Conservation (phyloP, 2,797 vertebrate species). For the Sardinella longiceps region DNA sequence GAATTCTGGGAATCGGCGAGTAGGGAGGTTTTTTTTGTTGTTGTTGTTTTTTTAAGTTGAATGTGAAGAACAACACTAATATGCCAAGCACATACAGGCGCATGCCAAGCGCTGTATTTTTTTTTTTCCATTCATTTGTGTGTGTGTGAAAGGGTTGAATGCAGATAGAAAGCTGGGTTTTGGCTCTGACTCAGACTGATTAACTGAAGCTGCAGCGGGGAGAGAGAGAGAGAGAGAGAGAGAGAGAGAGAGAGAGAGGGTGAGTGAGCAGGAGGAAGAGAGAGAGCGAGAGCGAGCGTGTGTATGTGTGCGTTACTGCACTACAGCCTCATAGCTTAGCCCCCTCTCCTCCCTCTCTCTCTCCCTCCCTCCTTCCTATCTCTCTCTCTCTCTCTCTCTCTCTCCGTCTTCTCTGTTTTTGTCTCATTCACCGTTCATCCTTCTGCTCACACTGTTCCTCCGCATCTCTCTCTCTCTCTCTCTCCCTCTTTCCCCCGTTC, state of each 20-base stretch:
- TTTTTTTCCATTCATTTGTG: constrained; percentile 42
- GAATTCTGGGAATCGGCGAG: background rate
- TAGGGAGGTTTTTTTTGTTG: background rate
- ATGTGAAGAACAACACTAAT: background rate
- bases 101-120: constrained; percentile 21
- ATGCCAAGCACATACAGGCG: background rate
- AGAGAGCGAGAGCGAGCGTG: constrained; percentile 63
- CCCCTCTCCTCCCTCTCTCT: constrained; percentile 33
- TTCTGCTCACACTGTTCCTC: background rate
- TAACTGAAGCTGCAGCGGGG: constrained; percentile 90
- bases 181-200: constrained; percentile 87
- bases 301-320: constrained; percentile 66
- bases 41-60: background rate
- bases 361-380: constrained; percentile 27
- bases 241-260: constrained; percentile 53
- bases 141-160: constrained; percentile 1
- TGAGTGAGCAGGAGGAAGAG: constrained; percentile 53
- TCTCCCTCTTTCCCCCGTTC: constrained; percentile 24
- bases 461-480: constrained; percentile 22
- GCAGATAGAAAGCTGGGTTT: constrained; percentile 72
- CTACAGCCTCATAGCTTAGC: constrained; percentile 67
- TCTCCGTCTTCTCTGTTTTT: constrained; percentile 26
- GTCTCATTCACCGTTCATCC: constrained; percentile 36
- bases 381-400: constrained; percentile 54
- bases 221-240: constrained; percentile 65